Conservation (phyloP, 1,140 invertebrate species). For the Papilio dardanus region DNA sequence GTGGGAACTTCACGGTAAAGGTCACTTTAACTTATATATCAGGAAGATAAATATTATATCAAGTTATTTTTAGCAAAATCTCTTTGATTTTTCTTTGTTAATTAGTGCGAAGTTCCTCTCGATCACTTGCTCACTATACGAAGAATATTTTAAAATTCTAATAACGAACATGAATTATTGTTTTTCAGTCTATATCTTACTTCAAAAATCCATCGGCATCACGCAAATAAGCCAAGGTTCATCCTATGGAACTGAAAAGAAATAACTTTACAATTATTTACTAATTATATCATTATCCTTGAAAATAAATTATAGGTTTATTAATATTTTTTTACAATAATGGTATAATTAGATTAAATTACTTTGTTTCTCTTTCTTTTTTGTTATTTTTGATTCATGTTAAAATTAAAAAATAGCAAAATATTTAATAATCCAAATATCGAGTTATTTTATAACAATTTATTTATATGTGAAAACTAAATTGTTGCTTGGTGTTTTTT, state of each 20-base stretch:
- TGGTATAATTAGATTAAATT: slow-evolving; percentile 32
- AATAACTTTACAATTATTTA: slow-evolving; percentile 45
- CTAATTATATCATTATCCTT: slow-evolving; percentile 2
- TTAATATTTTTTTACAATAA: background rate
- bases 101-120: too few relatives aligned
- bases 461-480: background rate
- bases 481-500: background rate
- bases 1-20: too few relatives aligned
- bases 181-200: slow-evolving; percentile 89
- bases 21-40: too few relatives aligned
- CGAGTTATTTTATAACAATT: background rate
- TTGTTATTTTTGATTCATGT: slow-evolving; percentile 19
- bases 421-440: background rate
- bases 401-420: slow-evolving; percentile 1
- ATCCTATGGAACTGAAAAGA: slow-evolving; percentile 87
- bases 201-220: slow-evolving; percentile 91
- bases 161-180: slow-evolving; percentile 43
- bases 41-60: too few relatives aligned
- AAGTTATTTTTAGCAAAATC: too few relatives aligned
- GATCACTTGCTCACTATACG: too few relatives aligned
- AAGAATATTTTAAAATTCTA: too few relatives aligned
- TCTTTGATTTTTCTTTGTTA: too few relatives aligned
- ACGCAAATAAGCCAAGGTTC: slow-evolving; percentile 93
- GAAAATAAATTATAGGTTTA: background rate
- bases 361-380: slow-evolving; percentile 22